phyloP scores from a whole-genome alignment of 1,140 invertebrate genomes.

The Campoletis sonorensis region DNA sequence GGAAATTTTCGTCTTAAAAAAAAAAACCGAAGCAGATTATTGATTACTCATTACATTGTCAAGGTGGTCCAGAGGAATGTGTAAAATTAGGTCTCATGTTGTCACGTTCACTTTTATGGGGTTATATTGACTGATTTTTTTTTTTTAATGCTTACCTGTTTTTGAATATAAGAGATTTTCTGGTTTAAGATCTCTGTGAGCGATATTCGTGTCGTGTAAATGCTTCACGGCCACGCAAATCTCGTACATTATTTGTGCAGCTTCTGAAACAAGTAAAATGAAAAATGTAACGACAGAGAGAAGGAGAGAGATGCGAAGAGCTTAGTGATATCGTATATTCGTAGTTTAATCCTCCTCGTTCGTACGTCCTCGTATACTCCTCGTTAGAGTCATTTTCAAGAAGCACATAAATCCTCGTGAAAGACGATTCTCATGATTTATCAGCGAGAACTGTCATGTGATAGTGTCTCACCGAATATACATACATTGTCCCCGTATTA shows the following conservation, averaged over 20 bases:
- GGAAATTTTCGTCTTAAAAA: too few species aligned
- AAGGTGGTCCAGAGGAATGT: too few species aligned
- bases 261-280: constrained; percentile 79
- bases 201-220: constrained; percentile 96
- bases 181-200: constrained; percentile 97
- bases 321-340: neutral
- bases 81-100: too few species aligned
- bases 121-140: too few species aligned
- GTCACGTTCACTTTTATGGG: too few species aligned
- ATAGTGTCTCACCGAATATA: constrained; percentile 2
- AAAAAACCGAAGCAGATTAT: too few species aligned
- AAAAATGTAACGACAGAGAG: constrained; percentile 19
- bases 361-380: neutral
- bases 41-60: too few species aligned
- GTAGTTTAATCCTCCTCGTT: neutral
- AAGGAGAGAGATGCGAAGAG: neutral
- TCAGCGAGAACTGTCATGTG: neutral
- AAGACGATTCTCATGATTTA: constrained; percentile 25
- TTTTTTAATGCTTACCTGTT: constrained; percentile 69
- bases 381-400: constrained; percentile 20
- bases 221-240: constrained; percentile 97
- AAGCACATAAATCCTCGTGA: constrained; percentile 13
- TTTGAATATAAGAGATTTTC: constrained; percentile 93
- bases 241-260: constrained; percentile 95
- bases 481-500: neutral